These are phyloP conservation scores for Scaptomyza pallida DNA, from an alignment of 1,140 invertebrate species.

Conservation along the genomic window DNA sequence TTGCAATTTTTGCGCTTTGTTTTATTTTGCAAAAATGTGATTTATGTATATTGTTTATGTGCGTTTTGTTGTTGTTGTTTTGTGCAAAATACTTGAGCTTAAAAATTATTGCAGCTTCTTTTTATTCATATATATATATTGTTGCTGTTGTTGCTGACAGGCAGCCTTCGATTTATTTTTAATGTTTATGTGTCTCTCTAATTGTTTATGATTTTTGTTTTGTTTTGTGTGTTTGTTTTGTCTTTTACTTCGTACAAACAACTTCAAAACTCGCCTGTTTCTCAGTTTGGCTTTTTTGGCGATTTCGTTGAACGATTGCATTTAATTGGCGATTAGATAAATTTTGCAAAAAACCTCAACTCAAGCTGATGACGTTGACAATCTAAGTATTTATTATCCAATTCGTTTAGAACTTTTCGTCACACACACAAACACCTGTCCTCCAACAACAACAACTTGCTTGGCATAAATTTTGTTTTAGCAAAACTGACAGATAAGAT, in stretches of 20 bases:
- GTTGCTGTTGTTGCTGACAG: constrained; percentile 51
- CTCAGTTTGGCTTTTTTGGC: constrained; percentile 42
- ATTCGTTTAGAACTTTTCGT: constrained; percentile 40
- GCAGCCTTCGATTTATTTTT: constrained; percentile 81
- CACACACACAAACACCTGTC: constrained; percentile 6
- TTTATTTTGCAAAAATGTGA: constrained; percentile 78
- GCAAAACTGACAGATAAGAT: constrained; percentile 74
- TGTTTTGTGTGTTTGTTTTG: constrained; percentile 56
- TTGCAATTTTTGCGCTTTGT: constrained; percentile 79
- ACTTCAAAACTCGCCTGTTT: constrained; percentile 13
- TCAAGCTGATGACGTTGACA: constrained; percentile 29
- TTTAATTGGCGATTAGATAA: constrained; percentile 80
- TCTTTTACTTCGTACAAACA: constrained; percentile 18
- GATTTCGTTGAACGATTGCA: constrained; percentile 25
- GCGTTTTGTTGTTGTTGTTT: constrained; percentile 35
- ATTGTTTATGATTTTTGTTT: constrained; percentile 67
- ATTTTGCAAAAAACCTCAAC: constrained; percentile 43
- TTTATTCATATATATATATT: constrained; percentile 20
- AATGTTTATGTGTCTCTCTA: constrained; percentile 79
- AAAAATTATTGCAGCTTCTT: constrained; percentile 78
- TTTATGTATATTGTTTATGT: constrained; percentile 73
- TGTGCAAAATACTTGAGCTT: constrained; percentile 71
- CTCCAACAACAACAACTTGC: constrained; percentile 14
- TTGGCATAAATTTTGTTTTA: constrained; percentile 75
- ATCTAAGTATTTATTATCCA: too few species aligned